Base-by-base conservation (phyloP, 2,113 vertebrate species). In the Prochilodus magdalenae region DNA sequence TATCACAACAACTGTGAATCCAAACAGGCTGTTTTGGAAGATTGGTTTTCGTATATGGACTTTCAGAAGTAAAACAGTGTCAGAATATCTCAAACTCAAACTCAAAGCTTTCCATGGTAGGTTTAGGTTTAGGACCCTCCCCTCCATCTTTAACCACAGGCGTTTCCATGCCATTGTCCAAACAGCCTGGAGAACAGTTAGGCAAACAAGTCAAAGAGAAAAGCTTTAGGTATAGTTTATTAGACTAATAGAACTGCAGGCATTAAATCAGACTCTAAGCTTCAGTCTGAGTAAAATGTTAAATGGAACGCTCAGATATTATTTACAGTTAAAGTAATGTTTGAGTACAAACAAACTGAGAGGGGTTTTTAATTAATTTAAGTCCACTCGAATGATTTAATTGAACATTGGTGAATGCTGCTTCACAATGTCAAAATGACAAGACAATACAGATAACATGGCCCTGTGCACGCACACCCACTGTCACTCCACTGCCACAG, bases 401-500 rank as follows among this genome's bases (percentile, higher is more conserved):
- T 14, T 20, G 40, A n/a, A 44, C 65, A 47, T 15, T 71, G 65
- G 65, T 29, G 59, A 71, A 44, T 70, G 65, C 51, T 40, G 51
- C 59, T 80, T 80, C 26, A 62, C n/a, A 49, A 47, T 80, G 57
- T 60, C 33, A 30, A 27, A 69, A 62, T 8, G 29, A 62, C 69
- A 72, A 49, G 30, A 49, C 67, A 62, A 72, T 57, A 62, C 36
- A n/a, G 40, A 15, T 30, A 36, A 49, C 63, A 57, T 27, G 11
- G 16, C 16, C 18, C 11, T 20, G 55, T 44, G 51, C 77, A 26
- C 14, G 33, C 33, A 30, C 60, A 51, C 67, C 14, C 75, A 57
- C 47, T 33, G 24, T 79, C 55, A 62, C 44, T 67, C 47, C 63
- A 24, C 47, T 67, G 62, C 66, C 75, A 67, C 36, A 24, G 15